Conservation (phyloP, 1,140 invertebrate genomes). For the Lasioglossum baleicum region DNA sequence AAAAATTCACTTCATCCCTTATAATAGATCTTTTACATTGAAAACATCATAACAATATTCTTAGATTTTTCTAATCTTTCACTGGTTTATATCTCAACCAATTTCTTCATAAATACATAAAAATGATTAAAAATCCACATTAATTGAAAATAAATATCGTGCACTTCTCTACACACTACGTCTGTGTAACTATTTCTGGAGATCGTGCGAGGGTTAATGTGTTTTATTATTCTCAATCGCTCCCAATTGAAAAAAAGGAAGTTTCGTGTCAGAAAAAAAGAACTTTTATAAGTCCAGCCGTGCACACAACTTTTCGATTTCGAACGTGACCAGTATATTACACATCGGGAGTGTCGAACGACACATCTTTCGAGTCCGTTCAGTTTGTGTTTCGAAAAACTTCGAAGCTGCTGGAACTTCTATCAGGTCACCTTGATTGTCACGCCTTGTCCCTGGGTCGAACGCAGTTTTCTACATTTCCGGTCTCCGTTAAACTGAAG, state of each 20-base stretch:
- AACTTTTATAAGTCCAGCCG: not conserved
- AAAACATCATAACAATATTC: too few species aligned
- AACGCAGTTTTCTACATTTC: slow-evolving; percentile 21
- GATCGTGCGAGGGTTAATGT: not conserved
- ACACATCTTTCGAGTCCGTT: not conserved
- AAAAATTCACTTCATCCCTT: too few species aligned
- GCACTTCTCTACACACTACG: too few species aligned
- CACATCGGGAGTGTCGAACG: not conserved
- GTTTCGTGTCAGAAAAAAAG: not conserved
- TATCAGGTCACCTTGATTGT: slow-evolving; percentile 10
- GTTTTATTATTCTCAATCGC: too few species aligned
- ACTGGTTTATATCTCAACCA: too few species aligned
- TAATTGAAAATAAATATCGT: too few species aligned
- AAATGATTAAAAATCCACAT: too few species aligned
- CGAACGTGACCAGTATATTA: slow-evolving; percentile 38
- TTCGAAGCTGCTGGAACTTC: slow-evolving; percentile 1
- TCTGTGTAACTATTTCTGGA: too few species aligned
- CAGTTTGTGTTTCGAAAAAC: slow-evolving; percentile 36
- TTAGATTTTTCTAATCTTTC: too few species aligned
- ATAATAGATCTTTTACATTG: too few species aligned
- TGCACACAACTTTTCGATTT: slow-evolving; percentile 38
- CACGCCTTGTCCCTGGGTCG: not conserved
- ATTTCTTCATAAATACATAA: too few species aligned
- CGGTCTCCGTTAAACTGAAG: not conserved
- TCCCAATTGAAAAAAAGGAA: not conserved